These are phyloP conservation scores for Pogonocichla stellata DNA, from an alignment of 2,113 vertebrate species.

Conservation along the genomic window DNA sequence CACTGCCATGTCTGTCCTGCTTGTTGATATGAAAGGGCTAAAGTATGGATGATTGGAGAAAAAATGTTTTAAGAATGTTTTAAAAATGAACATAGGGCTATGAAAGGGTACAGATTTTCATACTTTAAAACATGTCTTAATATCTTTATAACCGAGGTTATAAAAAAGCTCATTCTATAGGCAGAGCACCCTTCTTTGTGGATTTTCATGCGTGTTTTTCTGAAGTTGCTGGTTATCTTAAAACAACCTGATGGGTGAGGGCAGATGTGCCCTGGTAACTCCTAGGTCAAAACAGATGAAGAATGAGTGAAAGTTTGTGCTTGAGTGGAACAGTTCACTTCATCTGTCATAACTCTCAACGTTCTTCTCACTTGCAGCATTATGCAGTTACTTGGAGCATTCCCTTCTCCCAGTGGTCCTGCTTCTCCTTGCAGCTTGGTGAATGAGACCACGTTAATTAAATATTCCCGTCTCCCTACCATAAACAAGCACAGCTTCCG, in stretches of 20 bases:
- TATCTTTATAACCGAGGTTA: not conserved
- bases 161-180: not conserved
- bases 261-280: not conserved
- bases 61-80: not conserved
- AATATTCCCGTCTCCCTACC: conserved; percentile 88
- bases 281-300: not conserved
- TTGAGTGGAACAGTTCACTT: not conserved
- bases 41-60: not conserved
- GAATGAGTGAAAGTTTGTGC: not conserved
- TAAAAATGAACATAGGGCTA: not conserved
- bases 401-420: conserved; percentile 94
- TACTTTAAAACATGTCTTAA: not conserved
- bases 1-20: not conserved
- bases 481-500: conserved; percentile 91
- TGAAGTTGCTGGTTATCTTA: not conserved
- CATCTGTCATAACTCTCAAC: not conserved
- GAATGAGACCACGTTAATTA: conserved; percentile 92
- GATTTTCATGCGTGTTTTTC: not conserved
- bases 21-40: not conserved
- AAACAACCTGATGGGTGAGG: not conserved
- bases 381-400: conserved; percentile 95
- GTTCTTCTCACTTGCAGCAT: conserved; percentile 78
- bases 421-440: conserved; percentile 94
- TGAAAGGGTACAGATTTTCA: not conserved
- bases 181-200: not conserved